phyloP scores from a whole-genome alignment of 2,888 invertebrate genomes.

The Nudaria mundana region DNA sequence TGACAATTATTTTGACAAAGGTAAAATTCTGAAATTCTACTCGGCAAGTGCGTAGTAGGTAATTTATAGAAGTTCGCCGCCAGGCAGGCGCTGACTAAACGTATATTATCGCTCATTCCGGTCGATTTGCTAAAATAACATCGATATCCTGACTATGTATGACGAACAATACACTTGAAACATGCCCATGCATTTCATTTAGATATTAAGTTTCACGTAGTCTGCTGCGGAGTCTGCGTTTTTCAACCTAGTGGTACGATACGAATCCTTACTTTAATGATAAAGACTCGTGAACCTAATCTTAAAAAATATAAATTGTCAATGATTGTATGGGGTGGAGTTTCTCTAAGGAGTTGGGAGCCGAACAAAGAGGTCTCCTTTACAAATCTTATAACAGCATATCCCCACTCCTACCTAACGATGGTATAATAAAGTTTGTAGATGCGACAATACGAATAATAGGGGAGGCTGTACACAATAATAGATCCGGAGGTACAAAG shows the following conservation, averaged over 20 bases:
- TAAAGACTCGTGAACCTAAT: too few species aligned
- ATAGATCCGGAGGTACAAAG: constrained; percentile 38
- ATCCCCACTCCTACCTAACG: constrained; percentile 19
- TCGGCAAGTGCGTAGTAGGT: constrained; percentile 61
- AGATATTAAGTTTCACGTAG: constrained; percentile 28
- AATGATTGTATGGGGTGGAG: constrained; percentile 29
- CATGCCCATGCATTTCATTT: constrained; percentile 52
- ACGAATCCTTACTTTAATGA: too few species aligned
- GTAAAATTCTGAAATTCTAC: too few species aligned
- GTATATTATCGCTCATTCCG: constrained; percentile 52
- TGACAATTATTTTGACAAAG: too few species aligned
- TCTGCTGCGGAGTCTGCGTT: too few species aligned
- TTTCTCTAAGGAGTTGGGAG: too few species aligned
- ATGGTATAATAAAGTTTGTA: constrained; percentile 36
- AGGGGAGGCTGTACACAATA: constrained; percentile 32
- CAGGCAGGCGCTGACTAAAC: constrained; percentile 57
- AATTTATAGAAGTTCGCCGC: constrained; percentile 63
- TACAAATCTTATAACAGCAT: constrained; percentile 25
- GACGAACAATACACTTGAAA: constrained; percentile 43
- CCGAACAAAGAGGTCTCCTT: constrained; percentile 23
- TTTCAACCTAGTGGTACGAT: too few species aligned
- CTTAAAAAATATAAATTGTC: constrained; percentile 21
- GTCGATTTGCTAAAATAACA: constrained; percentile 56
- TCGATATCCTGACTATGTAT: constrained; percentile 56
- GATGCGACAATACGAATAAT: constrained; percentile 34